phyloP scores from a whole-genome alignment of 2,113 vertebrate species.

The Zapus hudsonius region DNA sequence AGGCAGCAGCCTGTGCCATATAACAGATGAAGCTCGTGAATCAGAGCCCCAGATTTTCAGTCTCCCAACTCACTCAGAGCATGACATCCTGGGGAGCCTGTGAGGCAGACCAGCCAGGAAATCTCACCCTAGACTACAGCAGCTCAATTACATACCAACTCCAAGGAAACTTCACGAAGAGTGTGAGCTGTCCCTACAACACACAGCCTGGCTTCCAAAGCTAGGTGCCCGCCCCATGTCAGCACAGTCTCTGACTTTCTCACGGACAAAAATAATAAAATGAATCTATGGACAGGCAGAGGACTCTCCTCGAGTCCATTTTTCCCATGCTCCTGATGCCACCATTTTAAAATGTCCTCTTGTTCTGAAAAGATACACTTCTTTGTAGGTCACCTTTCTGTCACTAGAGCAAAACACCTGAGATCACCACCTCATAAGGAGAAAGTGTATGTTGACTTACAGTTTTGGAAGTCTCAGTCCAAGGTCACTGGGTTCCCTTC shows the following conservation, averaged over 20 bases:
- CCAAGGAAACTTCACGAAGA: background rate
- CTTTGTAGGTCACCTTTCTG: background rate
- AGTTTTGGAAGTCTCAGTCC: background rate
- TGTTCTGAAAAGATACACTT: background rate
- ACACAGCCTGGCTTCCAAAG: background rate
- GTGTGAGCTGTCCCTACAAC: background rate
- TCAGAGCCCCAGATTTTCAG: background rate
- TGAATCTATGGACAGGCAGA: background rate
- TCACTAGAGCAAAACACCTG: background rate
- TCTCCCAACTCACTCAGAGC: background rate
- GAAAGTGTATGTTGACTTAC: background rate
- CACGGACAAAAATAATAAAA: background rate
- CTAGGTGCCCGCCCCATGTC: background rate
- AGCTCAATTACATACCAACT: background rate
- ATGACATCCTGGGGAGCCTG: background rate
- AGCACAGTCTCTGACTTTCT: background rate
- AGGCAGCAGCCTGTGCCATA: background rate
- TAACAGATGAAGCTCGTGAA: background rate
- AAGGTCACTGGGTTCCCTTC: rapidly evolving
- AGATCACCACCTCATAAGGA: background rate
- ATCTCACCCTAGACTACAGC: background rate
- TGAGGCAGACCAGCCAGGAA: background rate
- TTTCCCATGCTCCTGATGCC: background rate
- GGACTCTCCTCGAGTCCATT: background rate
- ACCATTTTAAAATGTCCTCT: background rate